Evolutionary conservation across 2,113 vertebrate genomes (phyloP), one percentile per base, ranked within the genome.

Genomic region (Ailurus styani): DNA sequence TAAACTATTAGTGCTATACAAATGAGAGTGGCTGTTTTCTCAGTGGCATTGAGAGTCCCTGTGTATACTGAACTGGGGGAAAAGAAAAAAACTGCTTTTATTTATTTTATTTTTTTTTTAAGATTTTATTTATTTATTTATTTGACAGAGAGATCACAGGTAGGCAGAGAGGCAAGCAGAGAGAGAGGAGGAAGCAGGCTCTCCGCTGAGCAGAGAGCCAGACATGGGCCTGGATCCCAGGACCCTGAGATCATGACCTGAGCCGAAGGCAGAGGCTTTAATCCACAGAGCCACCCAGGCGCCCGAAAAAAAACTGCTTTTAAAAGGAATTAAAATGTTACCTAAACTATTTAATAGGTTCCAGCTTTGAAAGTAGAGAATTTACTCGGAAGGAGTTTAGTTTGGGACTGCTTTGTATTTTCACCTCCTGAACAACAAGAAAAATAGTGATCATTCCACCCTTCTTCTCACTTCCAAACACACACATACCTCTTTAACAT

Each of bases 401-500:
- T 91, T 78, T 73, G 87, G 70, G 37, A 64, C 47, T 95, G 55
- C 82, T 64, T 83, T 92, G 47, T 94, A 20, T 64, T 90, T 50
- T 55, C 20, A 84, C 15, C 27, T 11, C 7, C 50, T 72, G 87
- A 68, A 57, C 37, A 47, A 64, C 17, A 42, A 70, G 42, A 91
- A 94, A n/a, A n/a, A n/a, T 40, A 96, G 42, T 54, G 87, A 0
- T 75, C 68, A 27, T 92, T 96, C 68, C 75, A 54, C 52, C 52
- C 37, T 68, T 31, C 25, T 6, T 10, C 29, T 21, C 3, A 29
- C 75, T 95, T 94, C 87, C 86, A 95, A 27, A 52, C 37, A 85
- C 66, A 90, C 81, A 91, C 89, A 54, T 97, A 85, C 70, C 37
- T 96, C 54, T 79, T 40, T 87, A 96, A 79, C 84, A 68, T 87